phyloP scores from a whole-genome alignment of 2,113 vertebrate species.

The Rhinichthys klamathensis region DNA sequence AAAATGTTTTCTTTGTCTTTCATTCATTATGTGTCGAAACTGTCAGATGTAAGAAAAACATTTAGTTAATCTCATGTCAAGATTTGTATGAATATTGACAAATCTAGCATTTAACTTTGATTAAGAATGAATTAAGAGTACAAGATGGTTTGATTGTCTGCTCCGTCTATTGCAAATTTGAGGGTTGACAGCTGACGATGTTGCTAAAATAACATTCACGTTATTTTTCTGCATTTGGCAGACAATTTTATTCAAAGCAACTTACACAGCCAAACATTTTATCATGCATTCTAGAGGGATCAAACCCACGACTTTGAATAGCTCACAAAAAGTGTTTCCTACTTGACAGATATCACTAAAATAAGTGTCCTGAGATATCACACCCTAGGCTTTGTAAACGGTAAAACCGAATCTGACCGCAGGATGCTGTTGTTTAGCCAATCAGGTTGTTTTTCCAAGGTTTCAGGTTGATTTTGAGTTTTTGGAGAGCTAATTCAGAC shows the following conservation, averaged over 20 bases:
- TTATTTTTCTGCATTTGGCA: neutral
- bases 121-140: neutral
- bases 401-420: neutral
- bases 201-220: neutral
- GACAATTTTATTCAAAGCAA: neutral
- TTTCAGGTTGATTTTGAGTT: neutral
- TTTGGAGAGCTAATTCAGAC: neutral
- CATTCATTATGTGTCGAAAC: neutral
- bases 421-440: neutral
- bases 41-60: neutral
- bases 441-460: neutral
- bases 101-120: neutral
- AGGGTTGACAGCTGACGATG: neutral
- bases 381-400: neutral
- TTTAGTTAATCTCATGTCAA: neutral
- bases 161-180: neutral
- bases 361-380: neutral
- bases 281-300: neutral
- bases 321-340: neutral
- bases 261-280: neutral
- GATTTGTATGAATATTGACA: neutral
- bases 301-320: neutral
- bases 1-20: neutral
- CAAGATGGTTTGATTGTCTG: neutral
- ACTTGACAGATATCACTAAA: neutral